Percentiles rank a stretch among this genome's conserved stretches.
These are phyloP conservation scores for Lepidurus couesii DNA, from an alignment of 1,140 invertebrate species.

Conservation along the genomic window DNA sequence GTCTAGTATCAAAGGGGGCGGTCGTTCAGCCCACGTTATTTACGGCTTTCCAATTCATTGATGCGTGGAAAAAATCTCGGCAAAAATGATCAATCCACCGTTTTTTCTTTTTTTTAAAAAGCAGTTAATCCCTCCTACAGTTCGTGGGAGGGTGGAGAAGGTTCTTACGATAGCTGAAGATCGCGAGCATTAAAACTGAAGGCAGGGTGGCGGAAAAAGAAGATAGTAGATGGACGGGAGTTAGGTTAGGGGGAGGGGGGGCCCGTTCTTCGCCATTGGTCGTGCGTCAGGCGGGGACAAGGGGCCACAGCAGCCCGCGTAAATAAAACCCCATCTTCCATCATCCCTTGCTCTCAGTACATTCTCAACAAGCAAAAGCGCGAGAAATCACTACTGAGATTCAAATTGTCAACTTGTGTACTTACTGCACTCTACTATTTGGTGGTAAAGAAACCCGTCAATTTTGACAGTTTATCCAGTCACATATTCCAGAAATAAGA, in stretches of 20 bases:
- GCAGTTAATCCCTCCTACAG: not conserved
- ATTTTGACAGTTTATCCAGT: no score
- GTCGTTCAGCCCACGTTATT: no score
- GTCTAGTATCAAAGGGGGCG: no score
- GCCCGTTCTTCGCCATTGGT: constrained; percentile 13
- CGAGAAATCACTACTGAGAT: not conserved
- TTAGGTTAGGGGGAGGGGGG: constrained; percentile 16
- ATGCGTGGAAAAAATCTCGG: not conserved
- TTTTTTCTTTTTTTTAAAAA: not conserved
- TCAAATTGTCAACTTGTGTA: not conserved
- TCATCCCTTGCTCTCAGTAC: constrained; percentile 21
- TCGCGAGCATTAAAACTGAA: constrained; percentile 9
- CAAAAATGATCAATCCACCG: not conserved
- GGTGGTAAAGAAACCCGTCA: no score
- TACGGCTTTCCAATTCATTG: not conserved
- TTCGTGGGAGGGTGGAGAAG: not conserved
- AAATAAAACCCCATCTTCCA: constrained; percentile 22
- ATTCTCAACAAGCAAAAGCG: constrained; percentile 10
- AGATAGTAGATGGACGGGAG: constrained; percentile 15
- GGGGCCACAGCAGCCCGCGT: constrained; percentile 15
- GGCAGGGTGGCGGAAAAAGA: constrained; percentile 17
- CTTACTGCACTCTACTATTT: no score
- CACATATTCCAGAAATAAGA: no score
- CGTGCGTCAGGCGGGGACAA: constrained; percentile 17
- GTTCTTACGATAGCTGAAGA: not conserved